Evolutionary conservation across 1,140 invertebrate genomes (phyloP).

Genomic region (Episyrphus balteatus): DNA sequence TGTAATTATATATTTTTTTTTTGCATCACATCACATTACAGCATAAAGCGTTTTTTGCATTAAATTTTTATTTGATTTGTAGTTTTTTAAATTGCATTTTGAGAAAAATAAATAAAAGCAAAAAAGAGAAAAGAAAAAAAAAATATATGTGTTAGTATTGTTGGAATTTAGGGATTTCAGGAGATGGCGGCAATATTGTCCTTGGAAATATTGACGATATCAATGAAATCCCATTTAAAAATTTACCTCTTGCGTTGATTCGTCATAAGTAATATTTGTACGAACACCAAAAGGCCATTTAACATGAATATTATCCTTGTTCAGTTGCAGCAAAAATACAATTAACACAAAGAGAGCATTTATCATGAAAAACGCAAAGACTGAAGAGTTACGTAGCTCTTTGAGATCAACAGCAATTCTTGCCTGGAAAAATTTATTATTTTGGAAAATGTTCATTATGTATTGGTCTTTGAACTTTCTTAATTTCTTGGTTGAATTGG

Average conservation of each 20-base stretch:
- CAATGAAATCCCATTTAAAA: slow-evolving; percentile 11
- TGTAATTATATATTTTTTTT: not conserved
- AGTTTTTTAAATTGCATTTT: slow-evolving; percentile 2
- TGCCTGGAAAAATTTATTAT: slow-evolving; percentile 48
- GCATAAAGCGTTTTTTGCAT: slow-evolving; percentile 9
- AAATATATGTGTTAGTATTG: slow-evolving; percentile 23
- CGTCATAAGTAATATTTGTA: slow-evolving; percentile 85
- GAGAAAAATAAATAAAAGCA: slow-evolving; percentile 9
- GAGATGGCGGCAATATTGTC: too few relatives aligned
- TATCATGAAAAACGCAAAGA: slow-evolving; percentile 95
- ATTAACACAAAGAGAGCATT: slow-evolving; percentile 97
- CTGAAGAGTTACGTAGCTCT: slow-evolving; percentile 84
- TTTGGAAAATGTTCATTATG: not conserved
- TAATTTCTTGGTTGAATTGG: too few relatives aligned
- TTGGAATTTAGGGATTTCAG: slow-evolving; percentile 5
- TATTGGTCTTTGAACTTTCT: too few relatives aligned
- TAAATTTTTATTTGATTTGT: slow-evolving; percentile 2
- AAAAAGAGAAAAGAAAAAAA: slow-evolving; percentile 14
- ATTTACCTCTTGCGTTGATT: slow-evolving; percentile 77
- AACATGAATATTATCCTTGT: slow-evolving; percentile 87
- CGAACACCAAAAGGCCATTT: slow-evolving; percentile 90
- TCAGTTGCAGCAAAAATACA: slow-evolving; percentile 92
- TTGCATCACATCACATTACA: slow-evolving; percentile 8
- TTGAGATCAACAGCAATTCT: slow-evolving; percentile 81
- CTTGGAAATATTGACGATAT: not conserved